Base-by-base conservation (phyloP, 1,140 invertebrate genomes). In the Berghia stephanieae region DNA sequence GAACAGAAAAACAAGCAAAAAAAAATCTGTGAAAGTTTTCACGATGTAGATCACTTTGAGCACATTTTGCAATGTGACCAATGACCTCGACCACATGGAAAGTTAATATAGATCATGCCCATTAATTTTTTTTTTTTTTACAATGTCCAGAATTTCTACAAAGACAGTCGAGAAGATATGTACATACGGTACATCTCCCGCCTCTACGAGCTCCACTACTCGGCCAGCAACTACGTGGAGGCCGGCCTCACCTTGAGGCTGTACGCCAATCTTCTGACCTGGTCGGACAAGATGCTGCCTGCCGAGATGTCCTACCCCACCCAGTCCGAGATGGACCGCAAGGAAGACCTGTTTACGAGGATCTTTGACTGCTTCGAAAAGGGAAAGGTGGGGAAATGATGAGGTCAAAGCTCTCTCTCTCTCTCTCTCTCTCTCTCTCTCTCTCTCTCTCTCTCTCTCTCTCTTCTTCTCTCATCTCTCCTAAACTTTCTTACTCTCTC, bases 71-170 rank as follows among this genome's bases (percentile, higher is more conserved):
- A n/a, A n/a, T n/a, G n/a, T n/a, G n/a, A n/a, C n/a, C n/a, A n/a
- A n/a, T n/a, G n/a, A n/a, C n/a, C n/a, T n/a, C 46, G 46, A 49
- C 13, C 13, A 49, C 46, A 13, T 49, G 13, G 13, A 66, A 66
- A 66, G 60, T 8, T 13, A 38, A 6, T 44, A 46, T 38, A 71
- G 43, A 34, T 3, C 3, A 44, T 38, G 68, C 77, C 34, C 24
- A 78, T 36, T 91, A n/a, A n/a, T n/a, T n/a, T n/a, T n/a, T n/a
- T n/a, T n/a, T n/a, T n/a, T n/a, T n/a, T n/a, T n/a, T n/a, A n/a
- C n/a, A n/a, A n/a, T n/a, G n/a, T 92, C 49, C 91, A 96, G 94
- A 97, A 96, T 86, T 89, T 89, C 79, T 89, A 89, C 80, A 86
- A 86, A 72, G 83, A 85, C 55, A 87, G 86, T 76, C 75, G 85